These are phyloP conservation scores for Archilochus colubris DNA, from an alignment of 2,113 vertebrate species.

Conservation along the genomic window DNA sequence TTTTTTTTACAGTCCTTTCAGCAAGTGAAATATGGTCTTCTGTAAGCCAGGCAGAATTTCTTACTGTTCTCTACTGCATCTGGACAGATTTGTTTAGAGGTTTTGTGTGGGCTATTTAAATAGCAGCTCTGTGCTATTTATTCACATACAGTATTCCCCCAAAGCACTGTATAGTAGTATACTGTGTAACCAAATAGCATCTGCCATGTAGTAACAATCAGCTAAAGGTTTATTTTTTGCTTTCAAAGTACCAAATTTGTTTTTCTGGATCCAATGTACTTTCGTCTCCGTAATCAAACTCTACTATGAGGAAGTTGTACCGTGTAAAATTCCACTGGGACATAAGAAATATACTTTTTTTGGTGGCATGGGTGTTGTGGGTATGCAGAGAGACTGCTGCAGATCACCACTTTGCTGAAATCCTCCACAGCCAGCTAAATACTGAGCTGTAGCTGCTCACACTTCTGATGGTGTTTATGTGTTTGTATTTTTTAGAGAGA, in stretches of 20 bases:
- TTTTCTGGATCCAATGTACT: background rate
- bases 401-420: background rate
- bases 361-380: background rate
- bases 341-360: background rate
- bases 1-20: background rate
- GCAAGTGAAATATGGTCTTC: background rate
- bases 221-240: background rate
- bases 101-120: background rate
- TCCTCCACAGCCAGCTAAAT: background rate
- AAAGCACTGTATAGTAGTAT: background rate
- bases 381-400: background rate
- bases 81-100: background rate
- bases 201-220: background rate
- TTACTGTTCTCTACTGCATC: background rate
- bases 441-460: rapidly evolving
- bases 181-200: background rate
- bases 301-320: background rate
- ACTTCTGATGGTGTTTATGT: background rate
- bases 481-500: background rate
- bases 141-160: background rate
- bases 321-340: background rate
- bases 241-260: background rate
- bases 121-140: background rate
- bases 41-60: background rate
- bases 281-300: background rate